phyloP scores from a whole-genome alignment of 2,888 invertebrate genomes.

The Ennomos quercinarius region DNA sequence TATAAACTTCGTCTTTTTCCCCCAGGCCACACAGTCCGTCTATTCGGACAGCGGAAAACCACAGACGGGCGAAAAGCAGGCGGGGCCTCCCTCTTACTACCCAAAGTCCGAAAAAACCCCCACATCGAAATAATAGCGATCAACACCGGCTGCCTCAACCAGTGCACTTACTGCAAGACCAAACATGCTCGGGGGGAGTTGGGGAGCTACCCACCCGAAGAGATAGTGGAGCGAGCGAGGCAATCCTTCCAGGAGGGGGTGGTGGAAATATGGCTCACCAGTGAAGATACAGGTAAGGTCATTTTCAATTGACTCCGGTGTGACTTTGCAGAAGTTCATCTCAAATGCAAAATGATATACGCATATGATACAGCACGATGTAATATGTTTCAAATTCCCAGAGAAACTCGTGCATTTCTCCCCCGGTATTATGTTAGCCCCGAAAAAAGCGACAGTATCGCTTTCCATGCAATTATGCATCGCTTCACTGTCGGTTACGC shows the following conservation, averaged over 20 bases:
- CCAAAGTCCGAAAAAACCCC: slow-evolving; percentile 98
- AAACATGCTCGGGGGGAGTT: slow-evolving; percentile 98
- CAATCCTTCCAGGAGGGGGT: slow-evolving; percentile 97
- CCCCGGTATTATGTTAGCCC: too few species aligned
- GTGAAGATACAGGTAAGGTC: slow-evolving; percentile 95
- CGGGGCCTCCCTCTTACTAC: slow-evolving; percentile 94
- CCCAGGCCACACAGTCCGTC: slow-evolving; percentile 89
- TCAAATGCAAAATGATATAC: too few species aligned
- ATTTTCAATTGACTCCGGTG: too few species aligned
- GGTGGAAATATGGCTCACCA: slow-evolving; percentile 98
- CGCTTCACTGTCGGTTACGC: too few species aligned
- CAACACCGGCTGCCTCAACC: slow-evolving; percentile 98
- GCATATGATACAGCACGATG: too few species aligned
- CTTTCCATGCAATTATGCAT: too few species aligned
- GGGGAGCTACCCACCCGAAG: slow-evolving; percentile 96
- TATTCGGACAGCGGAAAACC: slow-evolving; percentile 93
- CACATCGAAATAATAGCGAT: slow-evolving; percentile 98
- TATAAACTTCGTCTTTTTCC: not conserved
- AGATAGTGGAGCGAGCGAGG: slow-evolving; percentile 94
- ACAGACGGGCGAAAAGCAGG: slow-evolving; percentile 91
- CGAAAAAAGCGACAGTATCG: too few species aligned
- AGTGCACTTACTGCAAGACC: slow-evolving; percentile 99
- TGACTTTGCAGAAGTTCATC: too few species aligned
- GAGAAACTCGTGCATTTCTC: too few species aligned
- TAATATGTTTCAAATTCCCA: too few species aligned